These are phyloP conservation scores for Eulithis prunata DNA, from an alignment of 2,888 invertebrate species.

Conservation along the genomic window DNA sequence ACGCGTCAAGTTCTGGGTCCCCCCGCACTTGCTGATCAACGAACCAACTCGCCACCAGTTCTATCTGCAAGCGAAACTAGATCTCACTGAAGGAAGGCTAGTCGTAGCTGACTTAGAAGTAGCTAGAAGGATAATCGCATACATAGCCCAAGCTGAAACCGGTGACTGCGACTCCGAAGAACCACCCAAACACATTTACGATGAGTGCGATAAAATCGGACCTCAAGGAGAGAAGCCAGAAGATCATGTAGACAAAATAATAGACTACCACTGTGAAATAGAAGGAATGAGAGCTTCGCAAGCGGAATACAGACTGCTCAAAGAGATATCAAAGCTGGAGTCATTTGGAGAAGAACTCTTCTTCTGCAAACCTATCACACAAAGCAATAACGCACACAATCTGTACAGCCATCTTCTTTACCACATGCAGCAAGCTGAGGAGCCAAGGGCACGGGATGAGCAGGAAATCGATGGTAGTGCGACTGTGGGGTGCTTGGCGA, in stretches of 20 bases:
- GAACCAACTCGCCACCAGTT: slow-evolving; percentile 94
- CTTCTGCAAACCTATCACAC: slow-evolving; percentile 86
- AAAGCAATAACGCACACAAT: slow-evolving; percentile 88
- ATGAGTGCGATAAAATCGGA: slow-evolving; percentile 86
- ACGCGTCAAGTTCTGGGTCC: slow-evolving; percentile 96
- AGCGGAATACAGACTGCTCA: slow-evolving; percentile 93
- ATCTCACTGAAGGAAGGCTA: slow-evolving; percentile 89
- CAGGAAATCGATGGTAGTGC: slow-evolving; percentile 77
- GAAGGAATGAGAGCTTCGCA: slow-evolving; percentile 88
- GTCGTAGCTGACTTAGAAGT: slow-evolving; percentile 88
- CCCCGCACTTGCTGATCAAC: slow-evolving; percentile 93
- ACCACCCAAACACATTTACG: slow-evolving; percentile 85
- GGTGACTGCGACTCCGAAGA: slow-evolving; percentile 87
- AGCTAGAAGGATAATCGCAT: slow-evolving; percentile 89
- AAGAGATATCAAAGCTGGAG: slow-evolving; percentile 91
- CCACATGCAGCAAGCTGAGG: slow-evolving; percentile 83
- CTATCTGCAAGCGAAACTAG: slow-evolving; percentile 92
- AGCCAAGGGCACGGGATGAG: slow-evolving; percentile 73
- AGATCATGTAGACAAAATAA: slow-evolving; percentile 86
- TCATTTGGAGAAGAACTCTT: slow-evolving; percentile 94
- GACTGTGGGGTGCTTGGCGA: slow-evolving; percentile 75
- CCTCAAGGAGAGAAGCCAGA: slow-evolving; percentile 85
- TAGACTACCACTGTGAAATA: slow-evolving; percentile 86
- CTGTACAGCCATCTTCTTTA: slow-evolving; percentile 89
- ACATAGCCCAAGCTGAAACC: slow-evolving; percentile 90